phyloP scores from a whole-genome alignment of 2,888 invertebrate genomes.

The Idaea biselata region DNA sequence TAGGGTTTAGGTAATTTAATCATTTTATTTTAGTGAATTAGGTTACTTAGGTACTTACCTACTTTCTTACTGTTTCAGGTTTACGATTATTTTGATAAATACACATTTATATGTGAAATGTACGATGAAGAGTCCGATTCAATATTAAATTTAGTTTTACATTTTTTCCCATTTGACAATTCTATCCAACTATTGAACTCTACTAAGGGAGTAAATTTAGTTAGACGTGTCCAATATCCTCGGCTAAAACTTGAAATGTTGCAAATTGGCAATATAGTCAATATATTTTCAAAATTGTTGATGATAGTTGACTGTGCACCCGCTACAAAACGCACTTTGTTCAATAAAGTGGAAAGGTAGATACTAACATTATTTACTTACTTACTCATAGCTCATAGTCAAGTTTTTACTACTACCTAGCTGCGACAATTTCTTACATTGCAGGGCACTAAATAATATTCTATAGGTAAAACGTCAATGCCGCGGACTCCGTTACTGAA shows the following conservation, averaged over 20 bases:
- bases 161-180: conserved; percentile 88
- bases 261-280: conserved; percentile 86
- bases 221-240: conserved; percentile 84
- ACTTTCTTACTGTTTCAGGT: conserved; percentile 42
- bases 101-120: conserved; percentile 89
- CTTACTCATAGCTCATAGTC: no score
- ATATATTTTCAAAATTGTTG: conserved; percentile 86
- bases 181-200: conserved; percentile 88
- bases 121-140: conserved; percentile 88
- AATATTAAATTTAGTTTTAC: conserved; percentile 85
- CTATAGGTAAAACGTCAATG: no score
- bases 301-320: conserved; percentile 86
- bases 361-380: no score
- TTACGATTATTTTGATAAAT: conserved; percentile 77
- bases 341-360: conserved; percentile 82
- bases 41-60: no score
- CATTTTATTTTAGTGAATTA: no score
- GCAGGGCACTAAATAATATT: not conserved
- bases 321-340: conserved; percentile 82
- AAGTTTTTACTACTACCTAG: not conserved
- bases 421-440: no score
- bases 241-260: conserved; percentile 83
- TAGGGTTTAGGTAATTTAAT: no score
- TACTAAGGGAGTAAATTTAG: conserved; percentile 79
- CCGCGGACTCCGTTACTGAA: no score